Conservation (phyloP, 2,888 invertebrate species). For the Hirtodrosophila trivittata region DNA sequence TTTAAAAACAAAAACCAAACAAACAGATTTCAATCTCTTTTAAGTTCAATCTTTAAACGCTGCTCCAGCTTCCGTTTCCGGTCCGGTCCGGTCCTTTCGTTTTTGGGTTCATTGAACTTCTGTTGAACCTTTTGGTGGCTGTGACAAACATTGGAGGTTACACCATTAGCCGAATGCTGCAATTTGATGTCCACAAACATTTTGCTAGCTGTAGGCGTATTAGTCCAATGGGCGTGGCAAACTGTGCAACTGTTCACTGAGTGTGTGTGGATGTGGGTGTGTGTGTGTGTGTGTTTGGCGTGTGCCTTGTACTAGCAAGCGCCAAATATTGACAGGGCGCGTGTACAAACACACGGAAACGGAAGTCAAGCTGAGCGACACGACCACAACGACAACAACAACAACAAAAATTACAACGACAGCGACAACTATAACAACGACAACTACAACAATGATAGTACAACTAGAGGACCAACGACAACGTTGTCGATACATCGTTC, state of each 20-base stretch:
- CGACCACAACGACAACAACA: constrained; percentile 60
- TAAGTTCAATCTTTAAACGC: background rate
- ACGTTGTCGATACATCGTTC: constrained; percentile 68
- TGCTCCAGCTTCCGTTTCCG: too few species aligned
- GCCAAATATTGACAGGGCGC: constrained; percentile 75
- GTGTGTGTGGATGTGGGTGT: constrained; percentile 9
- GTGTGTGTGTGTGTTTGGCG: constrained; percentile 36
- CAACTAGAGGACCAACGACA: constrained; percentile 13
- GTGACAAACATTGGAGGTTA: constrained; percentile 31
- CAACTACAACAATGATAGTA: constrained; percentile 11
- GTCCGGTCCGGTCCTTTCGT: too few species aligned
- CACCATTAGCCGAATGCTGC: constrained; percentile 36
- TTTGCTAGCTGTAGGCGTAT: constrained; percentile 33
- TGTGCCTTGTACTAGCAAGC: constrained; percentile 67
- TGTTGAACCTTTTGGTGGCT: constrained; percentile 26
- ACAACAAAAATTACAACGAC: constrained; percentile 30
- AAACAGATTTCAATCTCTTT: background rate
- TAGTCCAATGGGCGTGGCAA: background rate
- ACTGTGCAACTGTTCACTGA: background rate
- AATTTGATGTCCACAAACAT: constrained; percentile 62
- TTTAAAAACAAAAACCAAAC: constrained; percentile 35
- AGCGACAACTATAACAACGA: constrained; percentile 16
- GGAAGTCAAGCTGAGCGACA: constrained; percentile 73
- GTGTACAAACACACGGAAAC: constrained; percentile 69
- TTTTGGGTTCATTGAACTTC: constrained; percentile 34